Conservation (phyloP, 2,113 vertebrate species). For the Egretta garzetta region DNA sequence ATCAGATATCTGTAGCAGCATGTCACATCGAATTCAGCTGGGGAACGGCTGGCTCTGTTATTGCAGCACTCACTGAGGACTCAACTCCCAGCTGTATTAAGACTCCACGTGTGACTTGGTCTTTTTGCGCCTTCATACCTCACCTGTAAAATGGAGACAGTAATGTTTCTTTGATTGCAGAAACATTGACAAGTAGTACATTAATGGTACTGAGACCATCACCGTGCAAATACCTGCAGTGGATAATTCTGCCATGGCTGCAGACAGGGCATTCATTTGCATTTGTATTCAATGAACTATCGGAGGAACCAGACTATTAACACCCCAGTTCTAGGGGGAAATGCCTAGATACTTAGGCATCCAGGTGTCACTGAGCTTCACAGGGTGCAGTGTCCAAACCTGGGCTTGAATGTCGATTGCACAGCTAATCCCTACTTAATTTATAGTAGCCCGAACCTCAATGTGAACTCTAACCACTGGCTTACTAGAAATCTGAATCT, state of each 20-base stretch:
- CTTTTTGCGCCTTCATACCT: background rate
- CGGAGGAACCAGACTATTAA: background rate
- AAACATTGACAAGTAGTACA: background rate
- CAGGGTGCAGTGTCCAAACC: background rate
- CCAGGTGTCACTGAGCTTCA: background rate
- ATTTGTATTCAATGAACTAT: background rate
- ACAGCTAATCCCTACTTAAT: background rate
- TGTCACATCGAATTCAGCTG: background rate
- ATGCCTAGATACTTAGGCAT: background rate
- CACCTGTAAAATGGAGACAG: background rate
- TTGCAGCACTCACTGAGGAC: background rate
- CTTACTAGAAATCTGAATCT: background rate
- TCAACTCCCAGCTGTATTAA: background rate
- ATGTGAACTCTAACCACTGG: background rate
- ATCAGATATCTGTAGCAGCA: background rate
- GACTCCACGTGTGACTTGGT: background rate
- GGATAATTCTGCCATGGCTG: background rate
- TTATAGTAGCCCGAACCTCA: background rate
- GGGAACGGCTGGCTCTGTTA: background rate
- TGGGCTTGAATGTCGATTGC: background rate
- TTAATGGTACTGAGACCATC: background rate
- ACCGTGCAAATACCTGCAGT: rapidly evolving
- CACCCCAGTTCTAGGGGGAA: background rate
- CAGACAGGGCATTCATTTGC: background rate
- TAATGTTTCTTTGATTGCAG: background rate